Conservation (phyloP, 2,113 vertebrate genomes). For the Madoqua kirkii region DNA sequence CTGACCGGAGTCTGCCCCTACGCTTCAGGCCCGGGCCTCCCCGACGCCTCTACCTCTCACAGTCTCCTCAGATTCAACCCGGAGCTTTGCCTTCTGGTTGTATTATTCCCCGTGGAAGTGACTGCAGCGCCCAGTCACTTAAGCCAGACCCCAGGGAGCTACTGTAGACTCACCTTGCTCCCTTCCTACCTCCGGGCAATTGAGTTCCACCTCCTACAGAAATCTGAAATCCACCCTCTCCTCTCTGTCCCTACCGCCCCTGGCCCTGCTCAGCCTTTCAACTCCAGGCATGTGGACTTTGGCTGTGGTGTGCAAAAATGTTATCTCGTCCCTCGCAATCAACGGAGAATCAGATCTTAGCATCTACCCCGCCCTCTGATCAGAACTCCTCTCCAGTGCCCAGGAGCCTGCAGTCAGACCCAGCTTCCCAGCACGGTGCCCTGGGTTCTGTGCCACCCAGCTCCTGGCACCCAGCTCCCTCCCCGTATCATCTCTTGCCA, state of each 20-base stretch:
- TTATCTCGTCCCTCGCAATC: neutral
- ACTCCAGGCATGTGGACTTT: neutral
- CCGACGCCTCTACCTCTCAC: neutral
- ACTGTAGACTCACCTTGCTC: neutral
- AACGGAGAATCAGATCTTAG: neutral
- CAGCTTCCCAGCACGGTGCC: neutral
- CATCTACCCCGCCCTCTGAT: neutral
- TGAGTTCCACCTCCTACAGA: neutral
- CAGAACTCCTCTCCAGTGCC: neutral
- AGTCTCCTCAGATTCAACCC: neutral
- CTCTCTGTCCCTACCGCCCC: accelerated
- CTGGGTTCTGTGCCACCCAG: neutral
- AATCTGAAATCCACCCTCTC: neutral
- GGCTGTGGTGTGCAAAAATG: neutral
- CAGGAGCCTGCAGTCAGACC: neutral
- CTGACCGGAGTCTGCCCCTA: neutral
- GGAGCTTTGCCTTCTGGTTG: neutral
- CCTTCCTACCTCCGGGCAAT: neutral
- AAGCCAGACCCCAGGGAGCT: neutral
- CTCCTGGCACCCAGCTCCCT: neutral
- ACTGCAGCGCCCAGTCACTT: neutral
- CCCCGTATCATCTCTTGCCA: neutral
- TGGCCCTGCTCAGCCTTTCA: too few relatives aligned
- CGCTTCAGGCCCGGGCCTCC: neutral
- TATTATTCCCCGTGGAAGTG: neutral